phyloP scores from a whole-genome alignment of 2,797 vertebrate genomes.

The Myoxocephalus aenaeus region DNA sequence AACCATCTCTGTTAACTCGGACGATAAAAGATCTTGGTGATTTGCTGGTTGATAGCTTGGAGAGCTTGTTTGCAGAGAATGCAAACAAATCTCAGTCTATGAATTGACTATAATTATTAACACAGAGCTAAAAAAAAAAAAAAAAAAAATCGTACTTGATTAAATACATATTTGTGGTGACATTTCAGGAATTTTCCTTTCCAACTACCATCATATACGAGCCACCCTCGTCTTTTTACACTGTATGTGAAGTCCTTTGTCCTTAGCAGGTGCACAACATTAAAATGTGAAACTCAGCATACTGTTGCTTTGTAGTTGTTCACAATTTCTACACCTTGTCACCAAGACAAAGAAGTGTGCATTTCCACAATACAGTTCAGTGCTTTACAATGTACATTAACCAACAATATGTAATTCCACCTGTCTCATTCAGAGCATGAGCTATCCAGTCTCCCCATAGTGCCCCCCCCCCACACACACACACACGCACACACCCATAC shows the following conservation, averaged over 20 bases:
- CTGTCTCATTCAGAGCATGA: constrained; percentile 18
- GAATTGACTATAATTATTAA: constrained; percentile 4
- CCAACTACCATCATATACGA: constrained; percentile 15
- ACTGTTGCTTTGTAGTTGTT: constrained; percentile 20
- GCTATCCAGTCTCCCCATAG: constrained; percentile 23
- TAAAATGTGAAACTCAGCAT: constrained; percentile 28
- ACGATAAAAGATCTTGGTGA: constrained; percentile 20
- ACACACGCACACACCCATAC: constrained; percentile 35
- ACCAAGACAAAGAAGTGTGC: constrained; percentile 13
- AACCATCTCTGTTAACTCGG: constrained; percentile 10
- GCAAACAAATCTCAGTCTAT: neutral
- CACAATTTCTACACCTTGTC: constrained; percentile 21
- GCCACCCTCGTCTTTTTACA: neutral
- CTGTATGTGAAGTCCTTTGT: constrained; percentile 35
- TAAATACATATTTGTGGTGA: constrained; percentile 3
- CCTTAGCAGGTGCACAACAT: constrained; percentile 31
- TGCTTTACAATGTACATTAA: neutral
- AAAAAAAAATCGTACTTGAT: neutral
- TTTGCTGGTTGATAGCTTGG: constrained; percentile 9
- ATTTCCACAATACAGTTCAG: neutral
- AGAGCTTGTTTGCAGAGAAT: neutral
- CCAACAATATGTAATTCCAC: constrained; percentile 13
- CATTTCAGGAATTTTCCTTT: constrained; percentile 1
- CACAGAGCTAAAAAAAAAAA: constrained; percentile 5
- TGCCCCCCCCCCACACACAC: constrained; percentile 20